A percentile compares a stretch with the other conserved stretches of the same genome.
Conservation (phyloP, 2,113 vertebrate genomes). For the Edolisoma coerulescens region DNA sequence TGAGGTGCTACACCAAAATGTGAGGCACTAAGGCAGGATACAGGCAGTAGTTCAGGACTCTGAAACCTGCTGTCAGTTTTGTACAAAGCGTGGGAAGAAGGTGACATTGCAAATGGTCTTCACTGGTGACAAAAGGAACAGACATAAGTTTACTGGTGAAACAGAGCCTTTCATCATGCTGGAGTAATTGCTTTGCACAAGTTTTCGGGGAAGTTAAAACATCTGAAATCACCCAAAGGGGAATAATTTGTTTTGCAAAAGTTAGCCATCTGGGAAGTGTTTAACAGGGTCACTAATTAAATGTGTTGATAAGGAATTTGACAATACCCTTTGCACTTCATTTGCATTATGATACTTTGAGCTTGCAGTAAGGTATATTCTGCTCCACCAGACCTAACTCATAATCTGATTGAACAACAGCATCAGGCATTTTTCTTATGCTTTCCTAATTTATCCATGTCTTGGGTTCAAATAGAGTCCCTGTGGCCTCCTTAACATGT, state of each 20-base stretch:
- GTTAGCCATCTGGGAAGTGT: background rate
- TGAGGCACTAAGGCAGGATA: background rate
- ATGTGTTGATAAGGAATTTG: conserved; percentile 59
- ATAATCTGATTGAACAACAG: background rate
- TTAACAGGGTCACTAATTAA: conserved; percentile 49
- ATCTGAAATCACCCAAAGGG: background rate
- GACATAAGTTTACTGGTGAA: background rate
- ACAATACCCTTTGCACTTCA: background rate
- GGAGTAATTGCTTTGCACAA: background rate
- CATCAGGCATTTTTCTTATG: background rate
- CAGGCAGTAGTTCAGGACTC: background rate
- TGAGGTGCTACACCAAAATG: background rate
- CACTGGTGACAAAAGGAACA: background rate
- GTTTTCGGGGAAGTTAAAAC: conserved; percentile 18
- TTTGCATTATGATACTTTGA: conserved; percentile 20
- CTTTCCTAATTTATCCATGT: conserved; percentile 7
- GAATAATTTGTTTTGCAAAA: conserved; percentile 28
- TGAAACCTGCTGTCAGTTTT: background rate
- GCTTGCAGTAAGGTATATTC: background rate
- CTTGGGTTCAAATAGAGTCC: conserved; percentile 1
- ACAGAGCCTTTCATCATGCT: background rate
- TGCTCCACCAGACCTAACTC: background rate
- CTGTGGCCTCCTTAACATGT: conserved; percentile 39
- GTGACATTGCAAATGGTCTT: background rate
- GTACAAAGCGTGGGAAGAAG: background rate